Percentiles rank a stretch among this genome's conserved stretches.
These are phyloP conservation scores for Porites evermanni DNA, from an alignment of 92 coral and sea anemone genomes.

Conservation along the genomic window DNA sequence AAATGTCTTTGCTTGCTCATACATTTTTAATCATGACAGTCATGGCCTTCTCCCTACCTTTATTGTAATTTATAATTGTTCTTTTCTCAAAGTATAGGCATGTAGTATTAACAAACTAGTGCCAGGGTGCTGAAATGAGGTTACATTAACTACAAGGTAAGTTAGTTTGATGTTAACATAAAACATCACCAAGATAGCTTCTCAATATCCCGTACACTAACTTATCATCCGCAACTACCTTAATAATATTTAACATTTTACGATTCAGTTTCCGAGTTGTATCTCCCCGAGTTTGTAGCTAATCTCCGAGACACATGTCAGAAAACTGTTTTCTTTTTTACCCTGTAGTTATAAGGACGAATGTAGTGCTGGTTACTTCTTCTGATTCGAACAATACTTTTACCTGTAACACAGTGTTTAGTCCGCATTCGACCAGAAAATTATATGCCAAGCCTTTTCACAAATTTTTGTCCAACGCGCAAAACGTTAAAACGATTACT, in stretches of 20 bases:
- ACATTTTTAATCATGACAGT: constrained; percentile 18
- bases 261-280: background rate
- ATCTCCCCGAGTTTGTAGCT: too few species aligned
- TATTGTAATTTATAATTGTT: background rate
- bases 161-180: background rate
- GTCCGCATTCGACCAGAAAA: background rate
- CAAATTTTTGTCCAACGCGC: too few species aligned
- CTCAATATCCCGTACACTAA: background rate
- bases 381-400: background rate
- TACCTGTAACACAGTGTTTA: background rate
- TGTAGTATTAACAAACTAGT: background rate
- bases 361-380: background rate
- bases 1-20: constrained; percentile 2
- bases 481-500: background rate
- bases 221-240: background rate
- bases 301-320: too few species aligned
- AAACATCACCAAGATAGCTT: background rate
- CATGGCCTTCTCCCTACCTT: constrained; percentile 8
- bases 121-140: background rate
- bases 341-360: background rate
- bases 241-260: background rate
- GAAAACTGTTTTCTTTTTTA: too few species aligned
- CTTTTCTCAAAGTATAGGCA: background rate
- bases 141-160: constrained; percentile 2
- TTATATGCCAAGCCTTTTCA: background rate